phyloP scores from a whole-genome alignment of 1,140 invertebrate species.

The Drosophila albomicans region DNA sequence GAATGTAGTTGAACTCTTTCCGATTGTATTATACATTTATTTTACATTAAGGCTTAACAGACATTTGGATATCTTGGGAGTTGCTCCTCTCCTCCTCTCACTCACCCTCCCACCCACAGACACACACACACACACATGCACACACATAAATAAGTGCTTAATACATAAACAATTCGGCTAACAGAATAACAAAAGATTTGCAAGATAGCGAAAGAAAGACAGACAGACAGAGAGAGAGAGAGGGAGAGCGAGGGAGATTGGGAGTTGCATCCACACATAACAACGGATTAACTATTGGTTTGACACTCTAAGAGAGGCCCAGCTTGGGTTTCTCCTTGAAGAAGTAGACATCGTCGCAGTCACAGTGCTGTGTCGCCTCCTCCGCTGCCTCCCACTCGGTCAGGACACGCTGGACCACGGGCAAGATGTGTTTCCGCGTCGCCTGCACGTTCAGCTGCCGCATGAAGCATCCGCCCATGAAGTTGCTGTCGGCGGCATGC shows the following conservation, averaged over 20 bases:
- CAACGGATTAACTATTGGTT: too few species aligned
- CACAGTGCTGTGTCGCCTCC: constrained; percentile 50
- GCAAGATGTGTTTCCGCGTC: constrained; percentile 88
- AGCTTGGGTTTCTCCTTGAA: constrained; percentile 71
- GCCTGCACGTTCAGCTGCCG: constrained; percentile 86
- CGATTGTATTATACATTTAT: background rate
- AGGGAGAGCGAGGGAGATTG: too few species aligned
- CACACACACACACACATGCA: constrained; percentile 1
- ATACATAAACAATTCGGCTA: constrained; percentile 14
- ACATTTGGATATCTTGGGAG: constrained; percentile 1
- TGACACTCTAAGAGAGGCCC: constrained; percentile 52
- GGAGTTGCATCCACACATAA: too few species aligned
- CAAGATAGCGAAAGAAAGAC: background rate
- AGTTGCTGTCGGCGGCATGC: constrained; percentile 48
- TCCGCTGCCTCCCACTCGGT: constrained; percentile 53
- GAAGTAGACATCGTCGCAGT: constrained; percentile 67
- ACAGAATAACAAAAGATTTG: background rate
- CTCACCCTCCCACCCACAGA: background rate
- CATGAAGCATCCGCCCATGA: constrained; percentile 84
- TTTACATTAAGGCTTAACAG: constrained; percentile 5
- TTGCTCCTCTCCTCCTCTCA: background rate
- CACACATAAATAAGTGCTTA: constrained; percentile 12
- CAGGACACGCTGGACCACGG: constrained; percentile 86
- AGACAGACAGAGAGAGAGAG: too few species aligned
- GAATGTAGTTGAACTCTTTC: background rate